Evolutionary conservation across 2,113 vertebrate species (phyloP).

Genomic region (Pelodiscus sinensis): DNA sequence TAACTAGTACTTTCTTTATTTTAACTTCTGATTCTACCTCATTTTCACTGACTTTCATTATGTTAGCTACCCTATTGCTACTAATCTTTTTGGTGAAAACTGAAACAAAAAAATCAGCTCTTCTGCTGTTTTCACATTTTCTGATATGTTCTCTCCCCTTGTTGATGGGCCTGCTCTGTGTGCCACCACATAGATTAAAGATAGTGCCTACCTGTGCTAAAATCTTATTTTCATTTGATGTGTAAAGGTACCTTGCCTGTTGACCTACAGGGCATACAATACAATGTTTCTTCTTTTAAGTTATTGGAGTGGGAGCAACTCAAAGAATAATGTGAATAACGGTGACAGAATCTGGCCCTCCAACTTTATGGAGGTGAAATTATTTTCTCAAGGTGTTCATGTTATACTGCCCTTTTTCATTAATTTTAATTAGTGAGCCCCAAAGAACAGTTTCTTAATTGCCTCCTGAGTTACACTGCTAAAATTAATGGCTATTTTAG

Average conservation of each 20-base stretch:
- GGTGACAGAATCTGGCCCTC: not conserved
- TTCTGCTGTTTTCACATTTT: too few species aligned
- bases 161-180: not conserved
- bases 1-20: too few species aligned
- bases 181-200: not conserved
- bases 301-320: not conserved
- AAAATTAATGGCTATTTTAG: not conserved
- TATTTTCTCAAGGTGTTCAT: not conserved
- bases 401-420: not conserved
- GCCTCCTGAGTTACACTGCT: not conserved
- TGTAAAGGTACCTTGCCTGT: fast-evolving
- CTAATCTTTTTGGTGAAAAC: too few species aligned
- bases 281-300: not conserved
- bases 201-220: not conserved
- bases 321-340: not conserved
- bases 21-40: too few species aligned
- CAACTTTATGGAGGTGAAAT: fast-evolving
- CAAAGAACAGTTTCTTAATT: not conserved
- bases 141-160: too few species aligned
- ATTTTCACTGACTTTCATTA: too few species aligned
- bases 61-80: too few species aligned
- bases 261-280: not conserved
- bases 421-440: not conserved
- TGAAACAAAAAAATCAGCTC: too few species aligned
- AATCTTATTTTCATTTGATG: not conserved